Percentiles rank a stretch among this genome's conserved stretches.
phyloP scores from a whole-genome alignment of 2,113 vertebrate genomes.

The Actinemys pallida region DNA sequence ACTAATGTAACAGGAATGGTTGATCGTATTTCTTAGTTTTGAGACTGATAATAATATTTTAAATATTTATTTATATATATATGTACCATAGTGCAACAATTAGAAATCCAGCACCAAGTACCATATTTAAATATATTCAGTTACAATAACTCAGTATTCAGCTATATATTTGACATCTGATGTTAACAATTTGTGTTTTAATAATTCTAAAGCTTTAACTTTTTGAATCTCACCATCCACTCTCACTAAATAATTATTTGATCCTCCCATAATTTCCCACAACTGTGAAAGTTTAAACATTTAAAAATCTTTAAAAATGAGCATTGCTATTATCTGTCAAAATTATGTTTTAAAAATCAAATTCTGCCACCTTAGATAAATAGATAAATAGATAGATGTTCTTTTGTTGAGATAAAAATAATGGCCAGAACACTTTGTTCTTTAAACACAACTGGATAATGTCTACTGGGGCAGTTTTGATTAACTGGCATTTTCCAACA shows the following conservation, averaged over 20 bases:
- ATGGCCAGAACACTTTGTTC: not conserved
- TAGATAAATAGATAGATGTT: not conserved
- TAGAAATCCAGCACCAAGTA: not conserved
- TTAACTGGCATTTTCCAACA: not conserved
- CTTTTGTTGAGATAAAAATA: not conserved
- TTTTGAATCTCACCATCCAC: not conserved
- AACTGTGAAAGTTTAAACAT: not conserved
- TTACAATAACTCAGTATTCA: not conserved
- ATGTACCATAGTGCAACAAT: not conserved
- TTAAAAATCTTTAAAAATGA: not conserved
- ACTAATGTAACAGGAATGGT: not conserved
- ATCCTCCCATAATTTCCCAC: not conserved
- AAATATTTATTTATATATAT: not conserved
- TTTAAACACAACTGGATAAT: not conserved
- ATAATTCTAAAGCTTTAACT: not conserved
- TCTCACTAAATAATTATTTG: not conserved
- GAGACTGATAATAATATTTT: not conserved
- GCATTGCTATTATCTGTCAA: not conserved
- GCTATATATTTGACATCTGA: not conserved
- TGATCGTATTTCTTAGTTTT: not conserved
- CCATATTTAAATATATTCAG: not conserved
- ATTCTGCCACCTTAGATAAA: not conserved
- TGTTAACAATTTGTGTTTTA: not conserved
- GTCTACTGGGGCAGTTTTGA: not conserved
- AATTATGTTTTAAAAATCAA: not conserved